Evolutionary conservation across 2,113 vertebrate species (phyloP), one percentile per base, ranked within the genome.

Genomic region (Nerophis lumbriciformis): DNA sequence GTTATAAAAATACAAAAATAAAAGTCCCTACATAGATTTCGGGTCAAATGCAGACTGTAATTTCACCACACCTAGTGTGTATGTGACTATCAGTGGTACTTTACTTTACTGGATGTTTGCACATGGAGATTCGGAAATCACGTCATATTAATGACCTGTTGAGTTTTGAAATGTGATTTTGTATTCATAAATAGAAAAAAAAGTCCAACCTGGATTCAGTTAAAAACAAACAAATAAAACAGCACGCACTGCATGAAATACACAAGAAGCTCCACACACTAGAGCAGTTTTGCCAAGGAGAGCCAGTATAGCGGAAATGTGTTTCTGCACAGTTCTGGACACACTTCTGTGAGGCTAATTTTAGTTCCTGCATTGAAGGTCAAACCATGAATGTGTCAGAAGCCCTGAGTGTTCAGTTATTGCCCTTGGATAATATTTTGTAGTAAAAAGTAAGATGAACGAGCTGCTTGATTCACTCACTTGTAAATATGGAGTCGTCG

Each of bases 401-500:
- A 53, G 37, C 11, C 5, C 36, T 50, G 64, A 61, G 14, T 62
- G 21, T 56, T 63, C 44, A 57, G 60, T 49, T 68, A 58, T 69
- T 47, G n/a, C 59, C 51, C 63, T 19, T 51, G 39, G 39, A 39
- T 7, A 9, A 10, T 5, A 15, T 52, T 60, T 50, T 49, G 72
- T 38, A 12, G 11, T 11, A 6, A 5, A 6, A 16, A 49, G 48
- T 16, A 73, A 68, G 36, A 59, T 11, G 39, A 66, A 45, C 10
- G 19, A 4, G n/a, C 16, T 11, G 50, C 50, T 51, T 21, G 8
- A 28, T 45, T 16, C 8, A 58, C 88, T 83, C 87, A 98, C 96
- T 98, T 79, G 94, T 93, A 66, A 94, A 98, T 78, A 98, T 69
- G 0, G 92, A 89, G 75, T 93, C 94, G 1, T 97, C 95, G 1